Conservation (phyloP, 2,113 vertebrate genomes). For the Chlorodrepanis virens region DNA sequence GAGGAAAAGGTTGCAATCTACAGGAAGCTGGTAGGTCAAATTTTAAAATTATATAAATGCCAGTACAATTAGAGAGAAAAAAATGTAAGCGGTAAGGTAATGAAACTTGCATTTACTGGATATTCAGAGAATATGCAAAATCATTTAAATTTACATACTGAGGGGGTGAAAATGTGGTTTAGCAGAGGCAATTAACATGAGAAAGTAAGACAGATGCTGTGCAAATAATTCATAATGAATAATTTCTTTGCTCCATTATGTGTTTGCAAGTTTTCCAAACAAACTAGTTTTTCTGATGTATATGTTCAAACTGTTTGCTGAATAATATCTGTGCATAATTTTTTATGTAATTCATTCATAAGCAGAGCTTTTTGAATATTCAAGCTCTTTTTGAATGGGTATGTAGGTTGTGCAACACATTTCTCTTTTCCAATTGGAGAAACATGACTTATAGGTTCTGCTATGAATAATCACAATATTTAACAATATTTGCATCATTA, state of each 20-base stretch:
- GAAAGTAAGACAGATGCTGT: conserved; percentile 65
- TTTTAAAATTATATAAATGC: conserved; percentile 35
- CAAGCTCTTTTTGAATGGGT: conserved; percentile 32
- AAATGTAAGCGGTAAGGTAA: neutral
- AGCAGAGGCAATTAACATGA: conserved; percentile 64
- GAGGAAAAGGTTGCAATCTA: conserved; percentile 3
- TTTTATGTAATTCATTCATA: conserved; percentile 62
- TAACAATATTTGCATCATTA: conserved; percentile 64
- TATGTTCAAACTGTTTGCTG: conserved; percentile 62
- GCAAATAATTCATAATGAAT: conserved; percentile 69
- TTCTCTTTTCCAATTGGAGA: conserved; percentile 36
- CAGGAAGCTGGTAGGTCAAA: conserved; percentile 16
- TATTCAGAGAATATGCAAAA: conserved; percentile 66
- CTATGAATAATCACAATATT: conserved; percentile 64
- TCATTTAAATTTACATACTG: conserved; percentile 60
- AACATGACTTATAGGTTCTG: conserved; percentile 50
- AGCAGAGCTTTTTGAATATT: conserved; percentile 59
- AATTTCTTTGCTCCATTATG: conserved; percentile 63
- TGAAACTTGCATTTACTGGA: conserved; percentile 55
- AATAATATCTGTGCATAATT: conserved; percentile 59
- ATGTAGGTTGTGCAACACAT: conserved; percentile 28
- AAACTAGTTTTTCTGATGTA: conserved; percentile 67
- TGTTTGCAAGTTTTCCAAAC: conserved; percentile 66
- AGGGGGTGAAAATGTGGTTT: conserved; percentile 56
- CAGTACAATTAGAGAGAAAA: conserved; percentile 33